Percentiles rank a stretch among this genome's conserved stretches.
These are phyloP conservation scores for Tachuris rubrigastra DNA, from an alignment of 2,113 vertebrate genomes.

Conservation along the genomic window DNA sequence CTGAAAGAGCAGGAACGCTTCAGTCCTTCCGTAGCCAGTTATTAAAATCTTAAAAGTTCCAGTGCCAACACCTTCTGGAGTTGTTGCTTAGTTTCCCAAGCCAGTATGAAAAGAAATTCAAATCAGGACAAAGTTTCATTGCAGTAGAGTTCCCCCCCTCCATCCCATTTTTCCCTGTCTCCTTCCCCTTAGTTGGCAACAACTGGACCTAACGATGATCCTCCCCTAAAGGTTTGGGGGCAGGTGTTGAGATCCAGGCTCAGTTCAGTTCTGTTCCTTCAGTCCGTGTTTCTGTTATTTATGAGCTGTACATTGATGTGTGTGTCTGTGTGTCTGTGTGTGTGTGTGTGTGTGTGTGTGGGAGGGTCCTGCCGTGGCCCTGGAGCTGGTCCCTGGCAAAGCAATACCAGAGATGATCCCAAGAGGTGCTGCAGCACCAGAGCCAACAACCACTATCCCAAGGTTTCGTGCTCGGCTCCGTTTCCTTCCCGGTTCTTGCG, in stretches of 20 bases:
- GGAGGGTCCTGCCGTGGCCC: background rate
- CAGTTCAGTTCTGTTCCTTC: background rate
- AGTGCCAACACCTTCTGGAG: background rate
- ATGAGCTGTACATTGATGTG: background rate
- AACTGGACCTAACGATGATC: background rate
- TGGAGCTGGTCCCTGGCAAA: conserved; percentile 36
- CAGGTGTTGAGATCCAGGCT: background rate
- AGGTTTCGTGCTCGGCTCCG: background rate
- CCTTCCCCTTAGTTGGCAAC: background rate
- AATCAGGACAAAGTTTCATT: background rate
- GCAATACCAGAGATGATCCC: conserved; percentile 56
- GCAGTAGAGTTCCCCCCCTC: background rate
- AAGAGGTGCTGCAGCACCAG: conserved; percentile 51
- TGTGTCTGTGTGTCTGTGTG: background rate
- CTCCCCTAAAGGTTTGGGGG: background rate
- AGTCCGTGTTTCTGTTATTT: conserved; percentile 9
- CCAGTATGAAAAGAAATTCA: background rate
- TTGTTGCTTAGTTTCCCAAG: background rate
- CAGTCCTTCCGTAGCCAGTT: background rate
- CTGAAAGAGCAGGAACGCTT: background rate
- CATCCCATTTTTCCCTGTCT: background rate
- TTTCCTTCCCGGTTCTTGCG: background rate
- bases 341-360: background rate
- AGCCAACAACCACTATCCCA: background rate
- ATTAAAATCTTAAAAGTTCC: background rate